These are phyloP conservation scores for Nemapogon koenigi DNA, from an alignment of 2,888 invertebrate species.

Conservation along the genomic window DNA sequence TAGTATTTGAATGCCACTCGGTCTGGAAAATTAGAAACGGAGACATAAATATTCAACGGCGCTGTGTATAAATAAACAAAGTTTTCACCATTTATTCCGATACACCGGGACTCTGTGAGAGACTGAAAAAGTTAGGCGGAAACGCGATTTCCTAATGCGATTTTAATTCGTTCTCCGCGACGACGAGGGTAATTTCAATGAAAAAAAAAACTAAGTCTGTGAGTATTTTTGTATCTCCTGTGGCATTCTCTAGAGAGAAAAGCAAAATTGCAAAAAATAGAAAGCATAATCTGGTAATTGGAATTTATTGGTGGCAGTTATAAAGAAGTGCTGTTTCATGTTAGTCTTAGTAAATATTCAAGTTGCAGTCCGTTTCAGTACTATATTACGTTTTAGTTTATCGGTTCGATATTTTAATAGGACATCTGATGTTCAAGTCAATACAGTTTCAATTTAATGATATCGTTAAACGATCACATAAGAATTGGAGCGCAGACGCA, in stretches of 20 bases:
- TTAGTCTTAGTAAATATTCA: too few species aligned
- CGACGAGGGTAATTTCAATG: slow-evolving; percentile 18
- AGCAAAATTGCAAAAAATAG: too few species aligned
- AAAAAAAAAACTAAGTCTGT: slow-evolving; percentile 8
- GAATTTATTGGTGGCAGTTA: slow-evolving; percentile 19
- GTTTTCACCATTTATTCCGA: slow-evolving; percentile 62
- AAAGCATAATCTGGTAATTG: slow-evolving; percentile 20
- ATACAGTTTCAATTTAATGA: too few species aligned
- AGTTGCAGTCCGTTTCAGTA: too few species aligned
- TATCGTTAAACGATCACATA: too few species aligned
- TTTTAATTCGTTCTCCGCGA: slow-evolving; percentile 59
- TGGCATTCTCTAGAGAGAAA: background rate
- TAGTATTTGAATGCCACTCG: slow-evolving; percentile 5
- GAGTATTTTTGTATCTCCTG: background rate
- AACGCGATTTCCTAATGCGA: slow-evolving; percentile 63
- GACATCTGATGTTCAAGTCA: too few species aligned
- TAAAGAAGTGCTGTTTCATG: slow-evolving; percentile 21
- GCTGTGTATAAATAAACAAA: slow-evolving; percentile 58
- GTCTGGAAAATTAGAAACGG: slow-evolving; percentile 15
- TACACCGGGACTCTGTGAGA: slow-evolving; percentile 53
- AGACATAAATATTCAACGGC: slow-evolving; percentile 58
- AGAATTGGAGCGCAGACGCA: too few species aligned
- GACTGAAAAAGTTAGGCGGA: slow-evolving; percentile 53
- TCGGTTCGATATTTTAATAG: too few species aligned
- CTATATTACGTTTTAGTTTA: too few species aligned